Conservation (phyloP, 2,888 invertebrate species). For the Drosophila kokeensis region DNA sequence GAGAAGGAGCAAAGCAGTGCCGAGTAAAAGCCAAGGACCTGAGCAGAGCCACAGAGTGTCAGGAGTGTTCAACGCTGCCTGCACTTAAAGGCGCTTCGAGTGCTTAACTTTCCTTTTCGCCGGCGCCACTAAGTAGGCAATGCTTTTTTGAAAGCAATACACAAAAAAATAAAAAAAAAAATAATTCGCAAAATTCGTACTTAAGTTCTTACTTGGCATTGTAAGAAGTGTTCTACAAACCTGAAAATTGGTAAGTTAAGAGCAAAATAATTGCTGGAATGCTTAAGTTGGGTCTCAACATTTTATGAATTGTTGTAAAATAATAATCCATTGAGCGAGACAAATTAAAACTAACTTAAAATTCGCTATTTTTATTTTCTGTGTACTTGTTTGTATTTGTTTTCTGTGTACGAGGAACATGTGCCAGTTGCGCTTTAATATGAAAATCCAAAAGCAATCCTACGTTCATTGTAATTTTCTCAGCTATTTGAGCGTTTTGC, state of each 20-base stretch:
- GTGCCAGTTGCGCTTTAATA: conserved; percentile 43
- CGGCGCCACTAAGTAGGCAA: conserved; percentile 75
- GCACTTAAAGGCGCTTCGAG: conserved; percentile 61
- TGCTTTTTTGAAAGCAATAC: conserved; percentile 43
- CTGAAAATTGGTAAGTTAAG: too few relatives aligned
- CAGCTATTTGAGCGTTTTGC: conserved; percentile 49
- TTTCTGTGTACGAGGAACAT: conserved; percentile 12
- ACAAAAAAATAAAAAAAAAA: neutral
- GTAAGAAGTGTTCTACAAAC: neutral
- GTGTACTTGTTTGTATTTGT: conserved; percentile 2
- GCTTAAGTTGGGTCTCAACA: neutral
- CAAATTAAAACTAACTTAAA: neutral
- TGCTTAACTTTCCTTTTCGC: conserved; percentile 74
- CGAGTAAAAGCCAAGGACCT: neutral
- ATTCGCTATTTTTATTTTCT: neutral
- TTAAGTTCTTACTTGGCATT: neutral
- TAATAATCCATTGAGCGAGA: neutral
- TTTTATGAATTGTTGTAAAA: neutral
- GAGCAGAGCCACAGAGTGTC: neutral
- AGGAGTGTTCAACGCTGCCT: conserved; percentile 4
- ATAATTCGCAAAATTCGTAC: neutral
- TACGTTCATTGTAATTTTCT: conserved; percentile 68
- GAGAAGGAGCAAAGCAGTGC: neutral
- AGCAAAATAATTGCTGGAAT: neutral
- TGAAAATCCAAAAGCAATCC: conserved; percentile 67